Percentiles rank a stretch among this genome's conserved stretches.
These are phyloP conservation scores for Spilosoma lubricipeda DNA, from an alignment of 2,888 invertebrate species.

Conservation along the genomic window DNA sequence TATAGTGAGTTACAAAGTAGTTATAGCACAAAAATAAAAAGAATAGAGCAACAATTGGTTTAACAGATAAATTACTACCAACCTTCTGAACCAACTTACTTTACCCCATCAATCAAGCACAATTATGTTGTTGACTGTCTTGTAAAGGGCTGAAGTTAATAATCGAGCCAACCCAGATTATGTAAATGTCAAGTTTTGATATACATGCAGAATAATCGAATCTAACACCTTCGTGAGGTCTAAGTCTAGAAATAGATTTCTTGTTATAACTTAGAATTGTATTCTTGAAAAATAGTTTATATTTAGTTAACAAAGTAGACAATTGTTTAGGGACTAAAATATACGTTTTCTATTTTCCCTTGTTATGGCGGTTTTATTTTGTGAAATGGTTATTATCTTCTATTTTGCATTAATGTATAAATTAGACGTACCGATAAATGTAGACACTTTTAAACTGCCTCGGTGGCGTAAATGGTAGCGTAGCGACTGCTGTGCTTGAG, in stretches of 20 bases:
- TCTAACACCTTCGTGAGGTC: neutral
- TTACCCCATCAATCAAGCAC: neutral
- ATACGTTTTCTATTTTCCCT: neutral
- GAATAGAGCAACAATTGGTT: neutral
- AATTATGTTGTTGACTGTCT: neutral
- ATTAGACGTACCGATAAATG: neutral
- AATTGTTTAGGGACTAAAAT: neutral
- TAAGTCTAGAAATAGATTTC: neutral
- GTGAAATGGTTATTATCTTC: neutral
- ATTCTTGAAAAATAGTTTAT: neutral
- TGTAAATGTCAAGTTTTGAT: neutral
- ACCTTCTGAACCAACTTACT: neutral
- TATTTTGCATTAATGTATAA: neutral
- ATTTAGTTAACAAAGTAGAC: neutral
- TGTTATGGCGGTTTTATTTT: neutral
- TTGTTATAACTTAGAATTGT: neutral
- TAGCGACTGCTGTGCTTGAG: no score
- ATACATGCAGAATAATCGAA: neutral
- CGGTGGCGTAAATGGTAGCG: no score
- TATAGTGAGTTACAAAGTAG: neutral
- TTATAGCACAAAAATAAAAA: neutral
- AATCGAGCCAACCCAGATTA: neutral
- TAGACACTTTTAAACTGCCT: no score
- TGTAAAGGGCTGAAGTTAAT: neutral
- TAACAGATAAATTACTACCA: neutral